These are phyloP conservation scores for Himalopsyche kuldschensis DNA, from an alignment of 2,888 invertebrate species.

Conservation along the genomic window DNA sequence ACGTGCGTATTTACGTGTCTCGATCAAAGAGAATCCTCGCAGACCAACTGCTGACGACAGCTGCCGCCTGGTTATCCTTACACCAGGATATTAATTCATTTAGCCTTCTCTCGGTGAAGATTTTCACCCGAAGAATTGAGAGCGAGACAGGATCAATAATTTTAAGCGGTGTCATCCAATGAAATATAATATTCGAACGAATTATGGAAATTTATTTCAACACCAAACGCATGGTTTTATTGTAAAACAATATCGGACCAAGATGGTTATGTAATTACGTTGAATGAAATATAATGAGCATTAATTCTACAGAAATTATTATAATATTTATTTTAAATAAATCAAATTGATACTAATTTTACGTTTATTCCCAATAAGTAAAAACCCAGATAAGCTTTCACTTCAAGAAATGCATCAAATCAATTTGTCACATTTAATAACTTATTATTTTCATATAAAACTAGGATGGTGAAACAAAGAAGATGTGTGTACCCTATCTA, in stretches of 20 bases:
- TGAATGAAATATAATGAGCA: no score
- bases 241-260: background rate
- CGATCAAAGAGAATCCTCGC: background rate
- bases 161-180: background rate
- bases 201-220: background rate
- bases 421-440: no score
- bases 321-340: no score
- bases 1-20: slow-evolving; percentile 6
- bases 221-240: background rate
- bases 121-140: background rate
- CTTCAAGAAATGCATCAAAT: no score
- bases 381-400: no score
- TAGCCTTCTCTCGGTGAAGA: background rate
- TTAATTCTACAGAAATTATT: no score
- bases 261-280: no score
- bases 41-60: slow-evolving; percentile 11
- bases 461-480: no score
- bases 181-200: background rate
- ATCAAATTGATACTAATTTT: no score
- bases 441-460: no score
- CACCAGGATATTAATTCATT: background rate
- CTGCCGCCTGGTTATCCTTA: background rate
- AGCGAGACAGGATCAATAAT: background rate
- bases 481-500: no score
- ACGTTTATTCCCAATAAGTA: no score